Evolutionary conservation across 2,113 vertebrate genomes (phyloP).

Genomic region (Thamnophis sirtalis): DNA sequence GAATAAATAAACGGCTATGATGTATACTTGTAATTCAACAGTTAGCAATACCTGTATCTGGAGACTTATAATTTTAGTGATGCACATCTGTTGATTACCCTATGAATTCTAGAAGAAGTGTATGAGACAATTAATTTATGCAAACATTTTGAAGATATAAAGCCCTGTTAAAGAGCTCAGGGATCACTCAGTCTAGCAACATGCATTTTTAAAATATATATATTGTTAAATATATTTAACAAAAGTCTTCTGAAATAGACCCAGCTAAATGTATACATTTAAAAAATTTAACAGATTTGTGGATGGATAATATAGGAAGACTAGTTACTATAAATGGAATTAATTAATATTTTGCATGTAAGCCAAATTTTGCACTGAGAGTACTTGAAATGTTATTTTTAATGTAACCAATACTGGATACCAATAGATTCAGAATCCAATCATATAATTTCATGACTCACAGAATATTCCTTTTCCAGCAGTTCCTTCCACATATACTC

Average conservation of each 20-base stretch:
- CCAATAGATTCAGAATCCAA: background rate
- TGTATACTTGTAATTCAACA: slow-evolving; percentile 8
- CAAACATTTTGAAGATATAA: slow-evolving; percentile 3
- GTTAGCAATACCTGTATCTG: slow-evolving; percentile 12
- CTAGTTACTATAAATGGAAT: background rate
- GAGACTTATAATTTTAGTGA: slow-evolving; percentile 13
- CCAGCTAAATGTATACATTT: background rate
- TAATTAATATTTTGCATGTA: slow-evolving; percentile 34
- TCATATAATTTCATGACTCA: background rate
- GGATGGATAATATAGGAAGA: background rate
- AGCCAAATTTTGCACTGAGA: slow-evolving; percentile 30
- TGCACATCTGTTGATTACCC: slow-evolving; percentile 8
- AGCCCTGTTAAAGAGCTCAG: slow-evolving; percentile 17
- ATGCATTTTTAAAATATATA: slow-evolving; percentile 26
- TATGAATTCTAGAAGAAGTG: slow-evolving; percentile 20
- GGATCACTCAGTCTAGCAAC: slow-evolving; percentile 3
- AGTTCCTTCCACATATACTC: slow-evolving; percentile 38
- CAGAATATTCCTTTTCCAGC: background rate
- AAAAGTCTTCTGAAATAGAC: slow-evolving; percentile 23
- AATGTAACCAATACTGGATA: slow-evolving; percentile 35
- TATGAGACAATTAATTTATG: slow-evolving; percentile 22
- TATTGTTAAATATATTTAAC: slow-evolving; percentile 32
- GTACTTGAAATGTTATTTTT: slow-evolving; percentile 39
- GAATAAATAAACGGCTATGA: slow-evolving; percentile 8
- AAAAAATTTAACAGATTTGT: slow-evolving; percentile 8